Evolutionary conservation across 2,888 invertebrate species (phyloP).

Genomic region (Drosophila macrospina): DNA sequence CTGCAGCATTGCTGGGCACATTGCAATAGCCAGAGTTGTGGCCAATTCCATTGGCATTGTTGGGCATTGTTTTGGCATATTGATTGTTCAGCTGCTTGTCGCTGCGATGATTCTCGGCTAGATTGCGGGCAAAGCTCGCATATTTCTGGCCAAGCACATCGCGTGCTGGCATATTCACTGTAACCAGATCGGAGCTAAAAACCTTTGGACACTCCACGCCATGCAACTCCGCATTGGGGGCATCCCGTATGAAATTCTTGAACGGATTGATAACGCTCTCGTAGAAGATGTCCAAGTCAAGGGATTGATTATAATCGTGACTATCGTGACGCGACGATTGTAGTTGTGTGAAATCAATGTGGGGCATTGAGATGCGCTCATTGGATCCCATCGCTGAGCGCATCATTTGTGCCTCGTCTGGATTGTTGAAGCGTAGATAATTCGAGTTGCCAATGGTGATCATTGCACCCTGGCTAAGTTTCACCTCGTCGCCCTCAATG

Average conservation of each 20-base stretch:
- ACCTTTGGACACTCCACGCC: slow-evolving; percentile 89
- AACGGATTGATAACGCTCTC: slow-evolving; percentile 79
- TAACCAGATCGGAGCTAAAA: slow-evolving; percentile 91
- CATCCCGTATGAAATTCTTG: slow-evolving; percentile 13
- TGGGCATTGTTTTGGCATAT: slow-evolving; percentile 50
- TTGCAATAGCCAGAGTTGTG: slow-evolving; percentile 79
- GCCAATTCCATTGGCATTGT: slow-evolving; percentile 51
- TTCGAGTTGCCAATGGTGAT: slow-evolving; percentile 95
- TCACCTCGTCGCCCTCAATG: slow-evolving; percentile 89
- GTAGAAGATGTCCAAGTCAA: slow-evolving; percentile 81
- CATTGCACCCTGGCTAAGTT: slow-evolving; percentile 95
- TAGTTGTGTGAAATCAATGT: slow-evolving; percentile 88
- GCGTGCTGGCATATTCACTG: slow-evolving; percentile 93
- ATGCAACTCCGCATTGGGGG: slow-evolving; percentile 86
- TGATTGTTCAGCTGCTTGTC: slow-evolving; percentile 83
- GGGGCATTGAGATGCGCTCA: slow-evolving; percentile 91
- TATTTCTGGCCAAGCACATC: slow-evolving; percentile 91
- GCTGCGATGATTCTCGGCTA: slow-evolving; percentile 86
- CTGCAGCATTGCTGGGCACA: slow-evolving; percentile 76
- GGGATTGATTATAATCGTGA: slow-evolving; percentile 36
- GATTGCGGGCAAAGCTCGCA: slow-evolving; percentile 88
- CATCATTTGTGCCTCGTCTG: slow-evolving; percentile 94
- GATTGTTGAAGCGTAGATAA: slow-evolving; percentile 96
- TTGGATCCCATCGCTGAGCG: slow-evolving; percentile 91
- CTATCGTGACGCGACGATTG: slow-evolving; percentile 26